A percentile compares a stretch with the other conserved stretches of the same genome.
Conservation (phyloP, 2,888 invertebrate species). For the Lathronympha strigana region DNA sequence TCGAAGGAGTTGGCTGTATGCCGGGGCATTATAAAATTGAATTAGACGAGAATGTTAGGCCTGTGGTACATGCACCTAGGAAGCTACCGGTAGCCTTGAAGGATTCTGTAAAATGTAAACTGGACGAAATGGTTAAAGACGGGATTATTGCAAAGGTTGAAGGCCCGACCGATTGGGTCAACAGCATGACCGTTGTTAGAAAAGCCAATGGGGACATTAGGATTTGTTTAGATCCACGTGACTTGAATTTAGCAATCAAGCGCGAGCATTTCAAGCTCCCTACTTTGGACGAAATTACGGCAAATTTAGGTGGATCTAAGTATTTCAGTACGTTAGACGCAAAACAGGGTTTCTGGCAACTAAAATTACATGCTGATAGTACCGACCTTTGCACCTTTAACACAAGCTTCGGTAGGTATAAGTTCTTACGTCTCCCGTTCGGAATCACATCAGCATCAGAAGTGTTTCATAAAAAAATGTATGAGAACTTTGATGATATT, state of each 20-base stretch:
- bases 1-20: conserved; percentile 34
- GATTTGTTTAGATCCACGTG: conserved; percentile 42
- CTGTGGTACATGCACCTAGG: conserved; percentile 32
- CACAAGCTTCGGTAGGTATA: conserved; percentile 13
- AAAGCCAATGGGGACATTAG: conserved; percentile 24
- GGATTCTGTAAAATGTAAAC: conserved; percentile 32
- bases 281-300: no score
- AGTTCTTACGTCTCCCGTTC: no score
- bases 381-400: conserved; percentile 9
- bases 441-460: no score
- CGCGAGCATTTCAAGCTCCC: conserved; percentile 42
- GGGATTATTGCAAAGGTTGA: conserved; percentile 29
- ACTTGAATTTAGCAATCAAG: conserved; percentile 41
- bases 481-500: no score
- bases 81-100: conserved; percentile 36
- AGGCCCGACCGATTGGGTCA: no score
- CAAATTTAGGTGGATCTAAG: conserved; percentile 38
- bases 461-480: no score
- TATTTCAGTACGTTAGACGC: conserved; percentile 37
- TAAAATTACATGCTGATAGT: conserved; percentile 5
- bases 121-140: conserved; percentile 29
- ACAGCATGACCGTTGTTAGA: conserved; percentile 1
- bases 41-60: conserved; percentile 23
- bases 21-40: conserved; percentile 31
- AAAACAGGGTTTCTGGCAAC: conserved; percentile 11